A percentile compares a stretch with the other conserved stretches of the same genome.
These are phyloP conservation scores for Ecliptopera silaceata DNA, from an alignment of 2,888 invertebrate species.

Conservation along the genomic window DNA sequence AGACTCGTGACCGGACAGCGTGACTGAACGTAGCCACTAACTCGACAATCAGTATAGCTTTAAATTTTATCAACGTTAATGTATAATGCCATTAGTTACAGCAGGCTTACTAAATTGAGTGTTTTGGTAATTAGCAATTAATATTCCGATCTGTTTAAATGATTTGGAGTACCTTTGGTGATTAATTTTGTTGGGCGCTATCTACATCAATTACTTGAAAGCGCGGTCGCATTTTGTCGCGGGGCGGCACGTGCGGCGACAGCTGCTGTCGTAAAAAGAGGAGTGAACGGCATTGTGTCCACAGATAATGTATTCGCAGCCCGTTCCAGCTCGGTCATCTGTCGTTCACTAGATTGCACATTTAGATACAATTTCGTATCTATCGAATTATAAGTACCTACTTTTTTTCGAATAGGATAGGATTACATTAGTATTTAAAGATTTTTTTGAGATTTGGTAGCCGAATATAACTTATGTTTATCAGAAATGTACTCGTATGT, in stretches of 20 bases:
- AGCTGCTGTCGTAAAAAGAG: slow-evolving; percentile 66
- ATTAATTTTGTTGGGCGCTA: slow-evolving; percentile 51
- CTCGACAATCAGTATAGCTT: slow-evolving; percentile 43
- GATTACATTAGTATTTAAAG: too few relatives aligned
- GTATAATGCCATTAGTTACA: slow-evolving; percentile 53
- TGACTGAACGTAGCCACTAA: slow-evolving; percentile 51
- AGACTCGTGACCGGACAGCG: slow-evolving; percentile 48
- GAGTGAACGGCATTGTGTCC: slow-evolving; percentile 53
- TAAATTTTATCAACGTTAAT: slow-evolving; percentile 56
- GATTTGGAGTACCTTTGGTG: slow-evolving; percentile 49
- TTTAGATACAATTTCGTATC: slow-evolving; percentile 30
- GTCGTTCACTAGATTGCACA: slow-evolving; percentile 57
- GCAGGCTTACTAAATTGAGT: slow-evolving; percentile 50
- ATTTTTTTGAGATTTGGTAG: too few relatives aligned
- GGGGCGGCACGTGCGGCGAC: slow-evolving; percentile 53
- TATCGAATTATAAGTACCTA: not conserved
- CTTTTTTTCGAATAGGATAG: not conserved
- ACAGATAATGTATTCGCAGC: slow-evolving; percentile 55
- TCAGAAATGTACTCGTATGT: too few relatives aligned
- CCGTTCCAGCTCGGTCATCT: slow-evolving; percentile 57
- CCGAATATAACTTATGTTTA: too few relatives aligned
- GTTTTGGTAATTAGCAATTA: slow-evolving; percentile 65
- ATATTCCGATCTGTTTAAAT: slow-evolving; percentile 60
- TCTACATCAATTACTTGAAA: slow-evolving; percentile 43
- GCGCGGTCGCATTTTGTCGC: slow-evolving; percentile 40